These are phyloP conservation scores for Sericinus montela DNA, from an alignment of 2,888 invertebrate genomes.

Conservation along the genomic window DNA sequence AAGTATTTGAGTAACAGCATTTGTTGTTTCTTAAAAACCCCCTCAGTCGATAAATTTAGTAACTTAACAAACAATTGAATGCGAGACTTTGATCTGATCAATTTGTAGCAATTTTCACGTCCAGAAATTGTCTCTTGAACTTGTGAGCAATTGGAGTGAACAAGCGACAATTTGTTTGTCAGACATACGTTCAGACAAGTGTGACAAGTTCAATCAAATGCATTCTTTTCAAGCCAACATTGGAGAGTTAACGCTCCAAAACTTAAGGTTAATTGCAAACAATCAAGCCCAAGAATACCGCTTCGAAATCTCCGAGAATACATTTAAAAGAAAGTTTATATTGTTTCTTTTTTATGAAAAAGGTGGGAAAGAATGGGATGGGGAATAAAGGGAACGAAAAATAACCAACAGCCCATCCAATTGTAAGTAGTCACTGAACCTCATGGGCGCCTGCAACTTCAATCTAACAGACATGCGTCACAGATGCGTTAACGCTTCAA, in stretches of 20 bases:
- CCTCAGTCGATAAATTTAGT: neutral
- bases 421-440: too few species aligned
- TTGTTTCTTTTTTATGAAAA: too few species aligned
- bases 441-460: too few species aligned
- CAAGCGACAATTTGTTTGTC: slow-evolving; percentile 12
- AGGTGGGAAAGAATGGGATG: too few species aligned
- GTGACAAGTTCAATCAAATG: slow-evolving; percentile 12
- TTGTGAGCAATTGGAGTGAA: neutral
- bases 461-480: too few species aligned
- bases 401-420: too few species aligned
- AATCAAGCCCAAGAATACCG: slow-evolving; percentile 1
- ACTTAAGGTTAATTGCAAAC: slow-evolving; percentile 9
- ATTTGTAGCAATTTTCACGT: slow-evolving; percentile 13
- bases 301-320: neutral
- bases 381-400: too few species aligned
- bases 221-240: slow-evolving; percentile 7
- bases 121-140: neutral
- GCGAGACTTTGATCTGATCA: neutral
- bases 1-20: too few species aligned
- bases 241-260: slow-evolving; percentile 12
- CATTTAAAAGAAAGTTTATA: too few species aligned
- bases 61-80: neutral
- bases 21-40: too few species aligned
- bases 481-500: too few species aligned
- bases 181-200: slow-evolving; percentile 4